A percentile compares a stretch with the other conserved stretches of the same genome.
Evolutionary conservation across 2,888 invertebrate genomes (phyloP).

Genomic region (Ectemnius continuus): DNA sequence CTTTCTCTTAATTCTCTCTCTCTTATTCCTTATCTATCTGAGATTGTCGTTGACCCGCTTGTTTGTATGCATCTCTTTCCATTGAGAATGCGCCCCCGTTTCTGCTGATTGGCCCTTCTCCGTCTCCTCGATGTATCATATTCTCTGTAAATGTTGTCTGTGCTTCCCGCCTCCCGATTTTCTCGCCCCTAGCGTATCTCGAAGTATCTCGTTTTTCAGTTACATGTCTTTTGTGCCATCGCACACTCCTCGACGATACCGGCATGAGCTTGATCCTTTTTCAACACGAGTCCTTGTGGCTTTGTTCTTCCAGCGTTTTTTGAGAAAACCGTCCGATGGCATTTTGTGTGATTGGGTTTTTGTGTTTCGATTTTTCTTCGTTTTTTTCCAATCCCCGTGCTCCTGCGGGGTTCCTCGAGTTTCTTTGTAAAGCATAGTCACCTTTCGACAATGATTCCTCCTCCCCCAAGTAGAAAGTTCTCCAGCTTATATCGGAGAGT

Average conservation of each 20-base stretch:
- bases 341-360: too few species aligned
- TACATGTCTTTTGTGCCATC: too few species aligned
- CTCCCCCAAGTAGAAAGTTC: not conserved
- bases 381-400: not conserved
- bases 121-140: not conserved
- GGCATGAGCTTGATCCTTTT: too few species aligned
- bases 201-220: too few species aligned
- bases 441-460: not conserved
- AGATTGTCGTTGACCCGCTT: not conserved
- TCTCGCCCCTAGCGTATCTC: too few species aligned
- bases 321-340: too few species aligned
- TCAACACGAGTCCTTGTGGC: too few species aligned
- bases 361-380: not conserved
- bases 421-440: not conserved
- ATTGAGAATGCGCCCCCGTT: not conserved
- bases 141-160: too few species aligned
- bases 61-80: slow-evolving; percentile 16
- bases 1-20: slow-evolving; percentile 21
- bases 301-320: too few species aligned
- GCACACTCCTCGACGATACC: too few species aligned
- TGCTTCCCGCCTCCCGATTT: too few species aligned
- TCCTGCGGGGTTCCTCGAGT: not conserved
- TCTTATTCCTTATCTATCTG: slow-evolving; percentile 1
- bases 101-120: not conserved
- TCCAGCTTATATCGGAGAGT: not conserved